Conservation (phyloP, 2,888 invertebrate species). For the Iselma pallidipennis region DNA sequence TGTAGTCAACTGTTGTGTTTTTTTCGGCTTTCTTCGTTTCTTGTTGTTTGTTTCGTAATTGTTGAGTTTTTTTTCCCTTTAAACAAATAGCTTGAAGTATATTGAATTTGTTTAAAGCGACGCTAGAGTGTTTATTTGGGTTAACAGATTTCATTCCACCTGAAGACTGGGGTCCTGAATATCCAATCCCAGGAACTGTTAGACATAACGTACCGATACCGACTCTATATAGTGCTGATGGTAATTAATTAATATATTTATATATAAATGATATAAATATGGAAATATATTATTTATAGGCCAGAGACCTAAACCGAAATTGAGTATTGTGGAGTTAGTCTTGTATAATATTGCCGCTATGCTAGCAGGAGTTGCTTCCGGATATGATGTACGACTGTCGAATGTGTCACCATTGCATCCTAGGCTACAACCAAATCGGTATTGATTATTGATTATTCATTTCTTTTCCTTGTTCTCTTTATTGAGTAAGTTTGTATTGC, state of each 20-base stretch:
- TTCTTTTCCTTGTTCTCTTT: background rate
- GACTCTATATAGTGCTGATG: constrained; percentile 78
- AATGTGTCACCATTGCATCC: constrained; percentile 85
- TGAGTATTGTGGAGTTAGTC: constrained; percentile 74
- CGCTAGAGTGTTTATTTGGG: constrained; percentile 33
- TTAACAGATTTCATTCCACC: constrained; percentile 56
- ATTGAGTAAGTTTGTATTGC: constrained; percentile 8
- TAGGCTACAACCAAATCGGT: constrained; percentile 73
- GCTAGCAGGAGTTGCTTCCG: constrained; percentile 88
- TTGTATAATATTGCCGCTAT: constrained; percentile 92
- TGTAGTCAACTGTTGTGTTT: constrained; percentile 12
- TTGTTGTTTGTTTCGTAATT: background rate
- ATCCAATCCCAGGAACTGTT: constrained; percentile 59
- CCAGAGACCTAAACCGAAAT: constrained; percentile 67
- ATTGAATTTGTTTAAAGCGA: background rate
- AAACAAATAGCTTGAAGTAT: background rate
- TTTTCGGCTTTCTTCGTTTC: constrained; percentile 16
- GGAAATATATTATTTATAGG: constrained; percentile 37
- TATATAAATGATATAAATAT: background rate
- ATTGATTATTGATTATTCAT: constrained; percentile 25
- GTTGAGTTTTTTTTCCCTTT: background rate
- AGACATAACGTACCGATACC: constrained; percentile 76
- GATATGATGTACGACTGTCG: constrained; percentile 89
- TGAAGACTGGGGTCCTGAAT: constrained; percentile 70
- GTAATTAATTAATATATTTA: constrained; percentile 47